A percentile compares a stretch with the other conserved stretches of the same genome.
These are phyloP conservation scores for Coleophora deauratella DNA, from an alignment of 2,888 invertebrate species.

Conservation along the genomic window DNA sequence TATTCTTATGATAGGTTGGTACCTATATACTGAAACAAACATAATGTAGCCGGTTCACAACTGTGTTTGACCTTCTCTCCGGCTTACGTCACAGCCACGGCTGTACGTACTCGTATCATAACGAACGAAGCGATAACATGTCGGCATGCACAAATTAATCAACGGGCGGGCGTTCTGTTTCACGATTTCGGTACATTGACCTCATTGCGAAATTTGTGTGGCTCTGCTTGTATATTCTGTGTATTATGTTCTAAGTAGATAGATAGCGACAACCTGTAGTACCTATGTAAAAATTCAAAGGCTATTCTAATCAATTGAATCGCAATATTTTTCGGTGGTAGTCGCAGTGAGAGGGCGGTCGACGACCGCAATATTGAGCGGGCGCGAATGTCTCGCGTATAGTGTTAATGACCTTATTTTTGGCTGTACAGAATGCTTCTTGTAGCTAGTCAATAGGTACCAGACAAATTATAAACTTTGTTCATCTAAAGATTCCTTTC, in stretches of 20 bases:
- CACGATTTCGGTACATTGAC: neutral
- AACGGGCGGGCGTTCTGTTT: neutral
- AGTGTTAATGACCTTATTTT: conserved; percentile 72
- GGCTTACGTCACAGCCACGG: neutral
- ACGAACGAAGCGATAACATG: too few species aligned
- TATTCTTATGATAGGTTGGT: too few species aligned
- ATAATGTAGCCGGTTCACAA: too few species aligned
- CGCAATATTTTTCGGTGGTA: conserved; percentile 29
- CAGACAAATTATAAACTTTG: too few species aligned
- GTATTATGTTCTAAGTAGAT: too few species aligned
- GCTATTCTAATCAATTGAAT: conserved; percentile 8
- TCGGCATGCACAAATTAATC: neutral
- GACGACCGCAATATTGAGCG: conserved; percentile 69
- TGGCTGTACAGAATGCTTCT: conserved; percentile 52
- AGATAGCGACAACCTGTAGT: too few species aligned
- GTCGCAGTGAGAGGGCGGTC: conserved; percentile 53
- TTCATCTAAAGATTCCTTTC: too few species aligned
- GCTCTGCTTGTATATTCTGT: neutral
- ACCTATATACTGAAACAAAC: too few species aligned
- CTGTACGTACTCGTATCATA: neutral
- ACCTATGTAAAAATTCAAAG: too few species aligned
- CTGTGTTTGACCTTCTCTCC: neutral
- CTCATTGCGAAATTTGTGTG: neutral
- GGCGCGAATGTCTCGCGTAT: conserved; percentile 71
- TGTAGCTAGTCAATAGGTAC: conserved; percentile 4